Percentiles rank a stretch among this genome's conserved stretches.
phyloP scores from a whole-genome alignment of 2,113 vertebrate species.

The Solea senegalensis region DNA sequence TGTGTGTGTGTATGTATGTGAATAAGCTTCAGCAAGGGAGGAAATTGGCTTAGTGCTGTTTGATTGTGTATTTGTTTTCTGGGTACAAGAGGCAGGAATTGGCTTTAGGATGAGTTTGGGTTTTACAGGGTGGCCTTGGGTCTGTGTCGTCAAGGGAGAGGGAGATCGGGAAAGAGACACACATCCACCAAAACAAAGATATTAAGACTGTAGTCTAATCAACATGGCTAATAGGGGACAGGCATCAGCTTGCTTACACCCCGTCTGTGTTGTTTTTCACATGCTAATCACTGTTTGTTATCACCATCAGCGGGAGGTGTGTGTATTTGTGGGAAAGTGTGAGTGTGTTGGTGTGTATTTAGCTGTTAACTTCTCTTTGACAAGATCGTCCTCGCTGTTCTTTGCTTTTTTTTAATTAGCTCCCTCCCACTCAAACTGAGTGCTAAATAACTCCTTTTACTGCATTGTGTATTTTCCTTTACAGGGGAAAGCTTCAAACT shows the following conservation, averaged over 20 bases:
- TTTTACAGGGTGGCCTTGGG: constrained; percentile 72
- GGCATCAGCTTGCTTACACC: constrained; percentile 74
- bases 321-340: constrained; percentile 51
- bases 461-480: not conserved
- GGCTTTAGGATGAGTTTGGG: constrained; percentile 64
- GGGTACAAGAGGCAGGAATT: constrained; percentile 66
- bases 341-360: constrained; percentile 33
- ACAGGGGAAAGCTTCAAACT: constrained; percentile 16
- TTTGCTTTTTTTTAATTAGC: constrained; percentile 39
- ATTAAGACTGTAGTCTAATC: constrained; percentile 75
- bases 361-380: constrained; percentile 49
- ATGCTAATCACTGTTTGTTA: constrained; percentile 82
- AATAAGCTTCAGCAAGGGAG: constrained; percentile 68
- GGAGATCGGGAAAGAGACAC: constrained; percentile 46
- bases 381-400: constrained; percentile 54
- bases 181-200: constrained; percentile 80
- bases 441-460: constrained; percentile 2
- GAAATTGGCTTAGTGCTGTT: constrained; percentile 83
- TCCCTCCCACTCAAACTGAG: constrained; percentile 23
- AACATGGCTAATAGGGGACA: constrained; percentile 72
- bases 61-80: constrained; percentile 82
- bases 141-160: constrained; percentile 43
- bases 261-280: constrained; percentile 77
- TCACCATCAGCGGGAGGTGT: constrained; percentile 71
- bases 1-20: constrained; percentile 52